Conservation (phyloP, 2,113 vertebrate species). For the Ginglymostoma cirratum region DNA sequence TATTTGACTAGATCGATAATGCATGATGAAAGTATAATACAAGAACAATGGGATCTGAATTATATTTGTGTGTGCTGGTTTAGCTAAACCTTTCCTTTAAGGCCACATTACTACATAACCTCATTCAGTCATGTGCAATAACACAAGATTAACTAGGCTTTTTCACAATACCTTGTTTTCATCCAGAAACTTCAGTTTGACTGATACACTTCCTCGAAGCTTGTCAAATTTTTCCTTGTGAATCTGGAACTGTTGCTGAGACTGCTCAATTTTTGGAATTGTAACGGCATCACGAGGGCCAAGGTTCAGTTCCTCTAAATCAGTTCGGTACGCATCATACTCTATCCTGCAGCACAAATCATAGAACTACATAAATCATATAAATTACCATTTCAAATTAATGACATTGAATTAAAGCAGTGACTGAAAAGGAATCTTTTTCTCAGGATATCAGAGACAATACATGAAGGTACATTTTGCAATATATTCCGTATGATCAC, state of each 20-base stretch:
- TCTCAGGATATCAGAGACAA: neutral
- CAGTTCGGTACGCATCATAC: conserved; percentile 92
- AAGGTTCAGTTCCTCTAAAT: conserved; percentile 89
- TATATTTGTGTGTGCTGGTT: neutral
- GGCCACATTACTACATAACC: neutral
- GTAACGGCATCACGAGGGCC: conserved; percentile 85
- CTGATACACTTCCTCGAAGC: conserved; percentile 83
- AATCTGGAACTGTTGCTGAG: conserved; percentile 81
- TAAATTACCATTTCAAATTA: conserved; percentile 34
- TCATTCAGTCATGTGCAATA: neutral
- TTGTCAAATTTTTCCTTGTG: conserved; percentile 92
- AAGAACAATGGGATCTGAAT: neutral
- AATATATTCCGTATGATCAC: neutral
- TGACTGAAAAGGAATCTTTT: conserved; percentile 8
- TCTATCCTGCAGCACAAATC: conserved; percentile 65
- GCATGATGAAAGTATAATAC: neutral
- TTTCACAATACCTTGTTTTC: conserved; percentile 84
- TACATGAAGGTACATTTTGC: conserved; percentile 29
- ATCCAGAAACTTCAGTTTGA: conserved; percentile 93
- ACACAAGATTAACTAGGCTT: conserved; percentile 21
- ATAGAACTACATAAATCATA: neutral
- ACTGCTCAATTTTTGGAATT: conserved; percentile 86
- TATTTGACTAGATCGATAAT: neutral
- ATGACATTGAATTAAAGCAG: conserved; percentile 36
- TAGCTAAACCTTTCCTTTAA: neutral